Conservation (phyloP, 2,888 invertebrate genomes). For the Drosophila peninsularis region DNA sequence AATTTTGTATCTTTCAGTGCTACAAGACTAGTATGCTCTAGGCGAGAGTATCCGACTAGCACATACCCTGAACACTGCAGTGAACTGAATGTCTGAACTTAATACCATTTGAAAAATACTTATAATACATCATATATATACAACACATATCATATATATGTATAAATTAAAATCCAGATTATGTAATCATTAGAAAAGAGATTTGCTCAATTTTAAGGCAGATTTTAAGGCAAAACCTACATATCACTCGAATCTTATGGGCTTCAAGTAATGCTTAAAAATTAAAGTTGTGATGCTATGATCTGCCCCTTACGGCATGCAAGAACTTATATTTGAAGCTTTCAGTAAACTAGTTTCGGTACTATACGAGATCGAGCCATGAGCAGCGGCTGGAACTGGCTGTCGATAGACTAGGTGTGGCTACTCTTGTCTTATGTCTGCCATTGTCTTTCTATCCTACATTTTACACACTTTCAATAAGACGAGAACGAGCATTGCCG, state of each 20-base stretch:
- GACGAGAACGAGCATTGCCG: neutral
- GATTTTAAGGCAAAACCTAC: neutral
- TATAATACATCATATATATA: too few relatives aligned
- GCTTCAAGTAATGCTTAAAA: neutral
- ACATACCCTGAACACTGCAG: neutral
- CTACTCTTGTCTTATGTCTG: too few relatives aligned
- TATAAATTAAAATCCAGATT: neutral
- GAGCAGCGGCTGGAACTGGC: neutral
- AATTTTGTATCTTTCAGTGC: too few relatives aligned
- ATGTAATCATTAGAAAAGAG: too few relatives aligned
- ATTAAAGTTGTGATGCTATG: too few relatives aligned
- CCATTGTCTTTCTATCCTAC: too few relatives aligned
- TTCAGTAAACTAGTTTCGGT: neutral
- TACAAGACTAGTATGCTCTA: too few relatives aligned
- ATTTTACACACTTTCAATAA: neutral
- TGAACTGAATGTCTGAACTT: too few relatives aligned
- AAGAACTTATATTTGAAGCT: neutral
- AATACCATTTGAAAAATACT: too few relatives aligned
- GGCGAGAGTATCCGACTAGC: neutral
- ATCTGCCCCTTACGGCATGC: neutral
- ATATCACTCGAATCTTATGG: neutral
- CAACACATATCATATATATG: too few relatives aligned
- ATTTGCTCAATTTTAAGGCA: too few relatives aligned
- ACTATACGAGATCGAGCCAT: neutral
- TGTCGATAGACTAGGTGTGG: too few relatives aligned